Percentiles rank a stretch among this genome's conserved stretches.
These are phyloP conservation scores for Acanthurus tractus DNA, from an alignment of 2,797 vertebrate genomes.

Conservation along the genomic window DNA sequence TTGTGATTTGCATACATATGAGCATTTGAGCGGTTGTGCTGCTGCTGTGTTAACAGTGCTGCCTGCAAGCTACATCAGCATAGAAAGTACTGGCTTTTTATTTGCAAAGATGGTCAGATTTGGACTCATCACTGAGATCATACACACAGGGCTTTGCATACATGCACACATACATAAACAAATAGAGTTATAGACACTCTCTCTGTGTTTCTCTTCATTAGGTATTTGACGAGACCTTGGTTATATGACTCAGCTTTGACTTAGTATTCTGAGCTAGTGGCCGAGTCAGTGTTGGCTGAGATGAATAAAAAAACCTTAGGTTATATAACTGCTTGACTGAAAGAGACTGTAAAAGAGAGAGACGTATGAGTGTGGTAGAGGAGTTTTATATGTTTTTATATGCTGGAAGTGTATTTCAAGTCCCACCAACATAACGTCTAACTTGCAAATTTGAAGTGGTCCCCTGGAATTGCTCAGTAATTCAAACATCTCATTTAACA, in stretches of 20 bases:
- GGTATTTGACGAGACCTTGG: conserved; percentile 34
- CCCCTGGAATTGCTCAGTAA: conserved; percentile 9
- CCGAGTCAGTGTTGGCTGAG: conserved; percentile 49
- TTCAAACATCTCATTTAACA: conserved; percentile 28
- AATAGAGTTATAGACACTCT: conserved; percentile 3
- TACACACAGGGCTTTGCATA: conserved; percentile 18
- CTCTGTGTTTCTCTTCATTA: conserved; percentile 17
- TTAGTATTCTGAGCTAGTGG: conserved; percentile 63
- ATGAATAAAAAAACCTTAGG: conserved; percentile 58
- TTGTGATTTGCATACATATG: conserved; percentile 79
- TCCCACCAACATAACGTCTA: conserved; percentile 18
- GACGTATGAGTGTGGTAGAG: conserved; percentile 7
- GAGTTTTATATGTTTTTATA: conserved; percentile 15
- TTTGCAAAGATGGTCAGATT: conserved; percentile 34
- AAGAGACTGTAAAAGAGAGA: conserved; percentile 37
- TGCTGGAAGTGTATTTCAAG: conserved; percentile 25
- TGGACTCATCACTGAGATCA: conserved; percentile 18
- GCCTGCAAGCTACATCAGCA: conserved; percentile 31
- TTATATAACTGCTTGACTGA: conserved; percentile 62
- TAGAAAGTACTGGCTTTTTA: conserved; percentile 37
- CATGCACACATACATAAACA: not conserved
- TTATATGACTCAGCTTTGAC: conserved; percentile 70
- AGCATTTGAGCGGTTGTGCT: conserved; percentile 51
- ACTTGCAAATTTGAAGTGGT: not conserved
- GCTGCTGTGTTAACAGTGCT: conserved; percentile 37